phyloP scores from a whole-genome alignment of 2,888 invertebrate genomes.

The Pammene aurita region DNA sequence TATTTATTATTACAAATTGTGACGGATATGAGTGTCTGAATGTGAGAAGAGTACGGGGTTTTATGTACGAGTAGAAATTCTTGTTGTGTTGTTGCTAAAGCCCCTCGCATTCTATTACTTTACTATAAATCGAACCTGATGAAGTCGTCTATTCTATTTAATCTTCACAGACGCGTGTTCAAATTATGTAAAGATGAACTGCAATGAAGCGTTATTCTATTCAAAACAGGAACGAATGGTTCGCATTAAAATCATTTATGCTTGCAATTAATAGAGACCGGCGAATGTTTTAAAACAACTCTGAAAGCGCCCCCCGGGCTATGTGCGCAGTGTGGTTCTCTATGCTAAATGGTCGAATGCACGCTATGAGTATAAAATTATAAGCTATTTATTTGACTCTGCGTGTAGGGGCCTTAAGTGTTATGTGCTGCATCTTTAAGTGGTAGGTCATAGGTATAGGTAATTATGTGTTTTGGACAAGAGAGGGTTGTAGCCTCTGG shows the following conservation, averaged over 20 bases:
- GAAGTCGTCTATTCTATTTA: conserved; percentile 28
- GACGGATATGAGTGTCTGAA: no score
- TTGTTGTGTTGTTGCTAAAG: no score
- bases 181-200: conserved; percentile 26
- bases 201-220: conserved; percentile 45
- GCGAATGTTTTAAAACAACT: conserved; percentile 63
- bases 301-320: conserved; percentile 55
- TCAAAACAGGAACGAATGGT: conserved; percentile 56
- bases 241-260: conserved; percentile 72
- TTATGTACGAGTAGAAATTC: no score
- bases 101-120: no score
- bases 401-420: conserved; percentile 32
- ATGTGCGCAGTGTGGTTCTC: conserved; percentile 52
- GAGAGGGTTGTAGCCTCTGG: background rate
- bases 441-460: conserved; percentile 22
- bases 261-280: conserved; percentile 68
- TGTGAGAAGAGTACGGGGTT: no score
- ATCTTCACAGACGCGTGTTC: conserved; percentile 25
- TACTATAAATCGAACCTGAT: conserved; percentile 19
- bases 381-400: conserved; percentile 40
- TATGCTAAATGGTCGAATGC: conserved; percentile 62
- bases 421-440: conserved; percentile 21
- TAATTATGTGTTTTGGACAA: conserved; percentile 23
- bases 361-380: conserved; percentile 58
- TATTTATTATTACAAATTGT: no score